Conservation (phyloP, 92 coral and sea anemone species). For the Phenganax marumi region DNA sequence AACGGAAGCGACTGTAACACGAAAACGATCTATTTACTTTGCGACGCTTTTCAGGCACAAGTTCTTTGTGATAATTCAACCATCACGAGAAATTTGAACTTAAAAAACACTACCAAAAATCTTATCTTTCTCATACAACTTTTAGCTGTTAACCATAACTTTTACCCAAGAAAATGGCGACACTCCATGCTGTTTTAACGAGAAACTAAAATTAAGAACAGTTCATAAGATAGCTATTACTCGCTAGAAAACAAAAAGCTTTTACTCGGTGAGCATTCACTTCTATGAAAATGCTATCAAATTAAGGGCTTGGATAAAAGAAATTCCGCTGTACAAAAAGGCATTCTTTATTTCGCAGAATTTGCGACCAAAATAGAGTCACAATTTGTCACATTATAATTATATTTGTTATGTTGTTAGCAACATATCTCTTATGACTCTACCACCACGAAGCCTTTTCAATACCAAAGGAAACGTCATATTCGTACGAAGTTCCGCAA, state of each 20-base stretch:
- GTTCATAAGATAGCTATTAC: background rate
- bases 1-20: too few species aligned
- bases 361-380: background rate
- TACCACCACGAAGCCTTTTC: background rate
- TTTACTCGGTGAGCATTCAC: background rate
- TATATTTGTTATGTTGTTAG: background rate
- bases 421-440: background rate
- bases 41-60: background rate
- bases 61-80: background rate
- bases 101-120: background rate
- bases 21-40: background rate
- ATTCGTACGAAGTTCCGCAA: background rate
- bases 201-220: background rate
- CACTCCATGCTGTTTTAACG: background rate
- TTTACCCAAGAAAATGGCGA: background rate
- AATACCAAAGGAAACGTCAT: background rate
- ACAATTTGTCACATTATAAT: background rate
- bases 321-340: slow-evolving; percentile 7
- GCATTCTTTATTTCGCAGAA: background rate
- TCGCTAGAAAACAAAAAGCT: slow-evolving; percentile 3
- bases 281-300: background rate
- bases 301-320: background rate
- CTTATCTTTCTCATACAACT: background rate
- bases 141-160: background rate
- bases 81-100: background rate